Evolutionary conservation across 2,113 vertebrate species (phyloP), one percentile per base, ranked within the genome.

Genomic region (Abramis brama): DNA sequence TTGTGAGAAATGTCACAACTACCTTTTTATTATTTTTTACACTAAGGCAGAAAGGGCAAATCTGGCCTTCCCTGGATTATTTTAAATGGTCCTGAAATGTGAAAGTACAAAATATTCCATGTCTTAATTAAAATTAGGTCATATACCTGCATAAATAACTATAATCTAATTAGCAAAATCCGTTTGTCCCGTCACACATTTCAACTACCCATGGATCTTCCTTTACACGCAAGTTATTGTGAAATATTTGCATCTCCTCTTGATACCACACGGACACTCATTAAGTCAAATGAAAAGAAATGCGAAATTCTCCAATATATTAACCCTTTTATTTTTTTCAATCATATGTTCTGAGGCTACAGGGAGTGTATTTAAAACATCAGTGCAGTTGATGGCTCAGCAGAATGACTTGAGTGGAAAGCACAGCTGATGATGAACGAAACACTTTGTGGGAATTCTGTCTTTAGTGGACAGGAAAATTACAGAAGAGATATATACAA

Each of bases 341-440:
- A 88, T 90, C 92, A 93, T 94, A 95, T 94, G 94, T 94, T 30
- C 84, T 91, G 87, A 87, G 78, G 90, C 90, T 88, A 87, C 89
- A 87, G 87, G 88, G 86, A 93, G 87, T 89, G 90, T 95, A 86
- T 89, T 93, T 95, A 93, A 89, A 89, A 93, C 89, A 91, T 97
- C 97, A 97, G 96, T 98, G 97, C 97, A 96, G 33, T 79, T n/a
- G 27, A 55, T 52, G 73, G 73, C 45, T 76, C 73, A 76, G 73
- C 73, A 76, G 73, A 76, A 50, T 50, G 75, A 59, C 36, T n/a
- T 39, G 21, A 73, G 70, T 73, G 17, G 36, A 73, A 36, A 73
- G 70, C 70, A 73, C 70, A 73, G 77, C 47, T 55, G 52, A 79
- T 59, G 30, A 15, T 59, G 30, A 15, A 79, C 76, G 9, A 59